Conservation (phyloP, 2,797 vertebrate species). For the Danio kyathit region DNA sequence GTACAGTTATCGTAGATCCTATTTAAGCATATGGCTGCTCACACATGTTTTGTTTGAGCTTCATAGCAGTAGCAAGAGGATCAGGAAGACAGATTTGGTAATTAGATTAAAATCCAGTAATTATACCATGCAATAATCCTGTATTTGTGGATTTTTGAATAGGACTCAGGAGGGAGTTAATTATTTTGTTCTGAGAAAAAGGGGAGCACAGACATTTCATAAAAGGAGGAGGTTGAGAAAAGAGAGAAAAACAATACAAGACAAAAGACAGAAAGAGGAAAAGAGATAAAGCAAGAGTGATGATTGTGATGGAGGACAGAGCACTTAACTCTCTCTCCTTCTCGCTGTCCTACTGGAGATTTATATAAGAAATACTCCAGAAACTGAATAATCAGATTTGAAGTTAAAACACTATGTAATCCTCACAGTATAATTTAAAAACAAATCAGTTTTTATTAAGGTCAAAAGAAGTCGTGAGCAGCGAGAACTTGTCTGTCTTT, state of each 20-base stretch:
- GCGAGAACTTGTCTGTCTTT: too few relatives aligned
- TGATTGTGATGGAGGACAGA: constrained; percentile 77
- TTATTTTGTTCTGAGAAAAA: constrained; percentile 37
- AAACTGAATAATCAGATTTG: too few relatives aligned
- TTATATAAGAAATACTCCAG: constrained; percentile 64
- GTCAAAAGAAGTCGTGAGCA: too few relatives aligned
- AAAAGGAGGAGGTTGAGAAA: constrained; percentile 15
- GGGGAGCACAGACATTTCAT: background rate
- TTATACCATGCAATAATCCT: constrained; percentile 46
- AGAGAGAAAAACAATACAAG: constrained; percentile 39
- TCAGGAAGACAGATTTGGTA: constrained; percentile 38
- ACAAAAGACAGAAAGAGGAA: constrained; percentile 40
- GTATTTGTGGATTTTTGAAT: constrained; percentile 50
- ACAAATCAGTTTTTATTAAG: too few relatives aligned
- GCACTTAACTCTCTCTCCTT: constrained; percentile 82
- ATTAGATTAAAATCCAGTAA: constrained; percentile 54
- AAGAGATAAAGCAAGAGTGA: constrained; percentile 65
- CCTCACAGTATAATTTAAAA: too few relatives aligned
- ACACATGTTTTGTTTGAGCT: constrained; percentile 13
- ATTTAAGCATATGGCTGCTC: constrained; percentile 21
- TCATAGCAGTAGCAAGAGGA: constrained; percentile 22
- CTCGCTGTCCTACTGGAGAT: constrained; percentile 78
- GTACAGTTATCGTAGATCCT: constrained; percentile 3
- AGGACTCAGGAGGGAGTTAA: constrained; percentile 21
- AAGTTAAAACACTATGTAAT: too few relatives aligned